Base-by-base conservation (phyloP, 2,113 vertebrate species). In the Himantopus leucocephalus region DNA sequence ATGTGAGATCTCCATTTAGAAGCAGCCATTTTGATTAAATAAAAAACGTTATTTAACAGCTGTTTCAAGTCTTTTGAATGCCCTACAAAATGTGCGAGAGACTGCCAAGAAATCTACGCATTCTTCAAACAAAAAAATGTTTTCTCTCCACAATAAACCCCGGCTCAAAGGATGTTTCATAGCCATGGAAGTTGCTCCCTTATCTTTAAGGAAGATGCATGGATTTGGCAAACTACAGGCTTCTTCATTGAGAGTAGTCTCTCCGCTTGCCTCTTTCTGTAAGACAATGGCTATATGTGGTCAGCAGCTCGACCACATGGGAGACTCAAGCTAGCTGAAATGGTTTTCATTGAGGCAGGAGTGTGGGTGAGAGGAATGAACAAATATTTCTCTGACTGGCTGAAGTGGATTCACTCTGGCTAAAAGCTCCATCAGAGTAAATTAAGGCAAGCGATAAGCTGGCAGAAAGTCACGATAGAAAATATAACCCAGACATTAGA, bases 1-100 rank as follows among this genome's bases (percentile, higher is more conserved):
- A 90, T 92, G 81, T 82, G 81, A 94, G 88, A 73, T 92, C 56
- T 85, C 74, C 37, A 73, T 71, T 96, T 93, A 83, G 82, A 93
- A 95, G 74, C 43, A 85, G 85, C 8, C 60, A 88, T 92, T 95
- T 94, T 93, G 68, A 85, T 95, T 88, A 91, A 88, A 91, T 85
- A 88, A 91, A 92, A 97, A 92, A 22, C 55, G 62, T 74, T 78
- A 85, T 91, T 90, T 91, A 91, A 93, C 3, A 26, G 37, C 80
- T 58, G 41, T 83, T 91, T 92, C 47, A 83, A 90, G 74, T 24
- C 37, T 72, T 72, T 70, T 64, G 29, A 94, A 79, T 23, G 35
- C 45, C 53, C 45, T 88, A 58, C 47, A 93, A 88, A 79, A 70
- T 12, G 26, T 24, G 29, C 2, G 4, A 79, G 67, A 23, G 11